These are phyloP conservation scores for Netelia fuscicornis DNA, from an alignment of 2,888 invertebrate genomes.

Conservation along the genomic window DNA sequence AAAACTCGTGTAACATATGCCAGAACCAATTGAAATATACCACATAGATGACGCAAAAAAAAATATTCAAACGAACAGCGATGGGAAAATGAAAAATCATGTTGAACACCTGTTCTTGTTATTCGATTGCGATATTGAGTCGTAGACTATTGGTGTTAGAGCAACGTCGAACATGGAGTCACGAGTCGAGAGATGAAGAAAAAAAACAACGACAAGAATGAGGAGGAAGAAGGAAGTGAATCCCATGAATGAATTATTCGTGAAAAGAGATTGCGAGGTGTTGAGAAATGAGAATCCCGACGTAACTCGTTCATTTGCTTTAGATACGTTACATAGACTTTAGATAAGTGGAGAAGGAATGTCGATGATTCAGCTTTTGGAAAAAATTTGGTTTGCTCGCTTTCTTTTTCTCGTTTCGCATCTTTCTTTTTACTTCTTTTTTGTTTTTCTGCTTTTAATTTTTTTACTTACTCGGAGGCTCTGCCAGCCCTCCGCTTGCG, in stretches of 20 bases:
- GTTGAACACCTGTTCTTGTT: neutral
- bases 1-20: slow-evolving; percentile 44
- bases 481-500: slow-evolving; percentile 85
- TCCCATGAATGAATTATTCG: slow-evolving; percentile 28
- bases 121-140: neutral
- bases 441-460: slow-evolving; percentile 67
- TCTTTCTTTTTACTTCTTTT: slow-evolving; percentile 64
- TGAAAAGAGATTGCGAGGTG: slow-evolving; percentile 52
- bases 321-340: slow-evolving; percentile 41
- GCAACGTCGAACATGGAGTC: slow-evolving; percentile 32
- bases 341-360: slow-evolving; percentile 37
- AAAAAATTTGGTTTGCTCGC: slow-evolving; percentile 19
- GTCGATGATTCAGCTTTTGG: slow-evolving; percentile 9
- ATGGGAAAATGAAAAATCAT: neutral
- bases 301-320: slow-evolving; percentile 48
- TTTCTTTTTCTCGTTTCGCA: slow-evolving; percentile 60
- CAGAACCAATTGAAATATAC: slow-evolving; percentile 6
- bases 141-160: neutral
- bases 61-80: neutral
- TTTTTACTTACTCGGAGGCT: slow-evolving; percentile 85
- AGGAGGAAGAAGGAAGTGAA: slow-evolving; percentile 19
- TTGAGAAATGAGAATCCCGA: slow-evolving; percentile 63
- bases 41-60: neutral
- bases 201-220: neutral
- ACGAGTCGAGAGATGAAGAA: slow-evolving; percentile 12